Percentiles rank a stretch among this genome's conserved stretches.
Conservation (phyloP, 2,113 vertebrate genomes). For the Xiphophorus maculatus region DNA sequence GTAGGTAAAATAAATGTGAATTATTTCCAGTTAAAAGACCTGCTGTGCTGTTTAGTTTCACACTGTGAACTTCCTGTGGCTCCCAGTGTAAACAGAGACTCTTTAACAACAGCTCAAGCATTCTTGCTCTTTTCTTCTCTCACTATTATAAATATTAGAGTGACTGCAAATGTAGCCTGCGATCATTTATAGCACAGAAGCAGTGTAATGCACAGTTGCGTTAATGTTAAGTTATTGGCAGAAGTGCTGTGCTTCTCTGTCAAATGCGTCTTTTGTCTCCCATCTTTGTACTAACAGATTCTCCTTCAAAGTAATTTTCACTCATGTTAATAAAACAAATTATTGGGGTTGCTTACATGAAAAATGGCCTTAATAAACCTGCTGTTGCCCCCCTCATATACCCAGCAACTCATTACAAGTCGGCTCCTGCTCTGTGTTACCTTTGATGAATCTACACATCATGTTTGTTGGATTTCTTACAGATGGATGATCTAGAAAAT, state of each 20-base stretch:
- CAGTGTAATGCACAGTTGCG: background rate
- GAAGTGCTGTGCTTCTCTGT: background rate
- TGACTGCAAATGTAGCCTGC: background rate
- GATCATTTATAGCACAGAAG: background rate
- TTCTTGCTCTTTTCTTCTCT: conserved; percentile 6
- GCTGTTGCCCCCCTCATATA: conserved; percentile 2
- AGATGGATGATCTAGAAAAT: background rate
- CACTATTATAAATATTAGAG: background rate
- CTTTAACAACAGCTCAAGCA: conserved; percentile 30
- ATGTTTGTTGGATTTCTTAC: background rate
- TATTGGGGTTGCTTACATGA: conserved; percentile 49
- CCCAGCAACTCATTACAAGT: background rate
- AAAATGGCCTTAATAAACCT: conserved; percentile 32
- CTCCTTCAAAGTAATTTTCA: conserved; percentile 36
- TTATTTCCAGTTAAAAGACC: conserved; percentile 45
- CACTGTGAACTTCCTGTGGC: conserved; percentile 53
- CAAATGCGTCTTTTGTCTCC: conserved; percentile 16
- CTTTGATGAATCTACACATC: conserved; percentile 3
- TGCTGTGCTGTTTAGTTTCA: conserved; percentile 55
- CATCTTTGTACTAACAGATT: conserved; percentile 23
- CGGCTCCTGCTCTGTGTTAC: background rate
- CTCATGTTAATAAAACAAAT: conserved; percentile 44
- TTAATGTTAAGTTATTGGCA: background rate
- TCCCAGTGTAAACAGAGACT: conserved; percentile 55
- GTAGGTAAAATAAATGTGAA: conserved; percentile 52